These are phyloP conservation scores for Lepidonotus clava DNA, from an alignment of 2,888 invertebrate genomes.

Conservation along the genomic window DNA sequence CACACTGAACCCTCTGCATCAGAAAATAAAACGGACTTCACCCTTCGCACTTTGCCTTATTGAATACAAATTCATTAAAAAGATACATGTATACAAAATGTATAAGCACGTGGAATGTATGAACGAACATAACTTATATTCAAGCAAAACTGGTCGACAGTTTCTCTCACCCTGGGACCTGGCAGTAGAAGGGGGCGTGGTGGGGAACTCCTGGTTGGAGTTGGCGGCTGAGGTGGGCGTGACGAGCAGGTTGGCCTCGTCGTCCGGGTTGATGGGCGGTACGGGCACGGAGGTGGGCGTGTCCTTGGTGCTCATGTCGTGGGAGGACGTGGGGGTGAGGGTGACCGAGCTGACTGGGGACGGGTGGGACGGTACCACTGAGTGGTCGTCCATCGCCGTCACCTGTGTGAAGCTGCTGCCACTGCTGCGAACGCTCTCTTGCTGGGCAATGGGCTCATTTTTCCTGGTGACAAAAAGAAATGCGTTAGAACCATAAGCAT, in stretches of 20 bases:
- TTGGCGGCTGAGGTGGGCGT: background rate
- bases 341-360: conserved; percentile 69
- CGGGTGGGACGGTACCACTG: conserved; percentile 67
- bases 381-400: conserved; percentile 70
- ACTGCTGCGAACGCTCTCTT: conserved; percentile 62
- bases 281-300: conserved; percentile 74
- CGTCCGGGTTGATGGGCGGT: conserved; percentile 69
- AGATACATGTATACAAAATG: too few relatives aligned
- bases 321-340: conserved; percentile 66
- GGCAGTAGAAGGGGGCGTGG: background rate
- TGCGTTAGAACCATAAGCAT: too few relatives aligned
- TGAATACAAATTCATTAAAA: too few relatives aligned
- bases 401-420: conserved; percentile 73
- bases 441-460: conserved; percentile 10
- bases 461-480: conserved; percentile 36
- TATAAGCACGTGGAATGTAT: too few relatives aligned
- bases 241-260: conserved; percentile 66
- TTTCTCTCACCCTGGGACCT: background rate
- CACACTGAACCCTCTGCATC: too few relatives aligned
- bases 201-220: background rate
- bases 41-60: too few relatives aligned
- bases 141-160: too few relatives aligned
- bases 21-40: too few relatives aligned
- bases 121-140: too few relatives aligned
- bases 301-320: conserved; percentile 54